These are phyloP conservation scores for Shargacucullia verbasci DNA, from an alignment of 2,888 invertebrate species.

Conservation along the genomic window DNA sequence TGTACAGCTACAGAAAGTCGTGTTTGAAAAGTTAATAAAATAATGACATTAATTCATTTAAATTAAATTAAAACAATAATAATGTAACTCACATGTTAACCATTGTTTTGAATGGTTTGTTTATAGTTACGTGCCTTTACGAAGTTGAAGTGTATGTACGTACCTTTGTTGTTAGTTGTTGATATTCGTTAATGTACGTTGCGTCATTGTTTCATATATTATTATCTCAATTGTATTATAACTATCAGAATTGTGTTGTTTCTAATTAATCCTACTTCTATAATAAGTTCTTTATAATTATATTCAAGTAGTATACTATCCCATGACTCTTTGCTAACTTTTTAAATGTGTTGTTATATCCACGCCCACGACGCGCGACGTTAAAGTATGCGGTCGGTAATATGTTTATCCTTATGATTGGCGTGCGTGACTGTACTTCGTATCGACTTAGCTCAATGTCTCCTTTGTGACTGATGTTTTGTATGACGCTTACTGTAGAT, in stretches of 20 bases:
- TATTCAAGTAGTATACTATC: conserved; percentile 40
- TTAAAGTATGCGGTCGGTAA: conserved; percentile 10
- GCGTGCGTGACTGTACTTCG: conserved; percentile 55
- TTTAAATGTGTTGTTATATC: conserved; percentile 41
- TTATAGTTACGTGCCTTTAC: conserved; percentile 74
- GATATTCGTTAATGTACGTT: conserved; percentile 48
- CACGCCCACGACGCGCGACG: conserved; percentile 12
- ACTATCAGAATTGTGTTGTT: conserved; percentile 29
- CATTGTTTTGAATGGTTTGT: conserved; percentile 68
- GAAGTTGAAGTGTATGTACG: conserved; percentile 53
- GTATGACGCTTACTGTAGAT: conserved; percentile 59
- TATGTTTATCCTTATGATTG: conserved; percentile 30
- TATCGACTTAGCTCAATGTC: conserved; percentile 76
- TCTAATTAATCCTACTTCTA: conserved; percentile 32
- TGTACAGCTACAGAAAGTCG: conserved; percentile 6
- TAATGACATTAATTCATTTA: conserved; percentile 25
- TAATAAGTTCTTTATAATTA: conserved; percentile 46
- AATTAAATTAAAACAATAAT: conserved; percentile 36
- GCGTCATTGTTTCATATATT: conserved; percentile 27
- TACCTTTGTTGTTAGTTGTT: conserved; percentile 65
- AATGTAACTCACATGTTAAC: conserved; percentile 52
- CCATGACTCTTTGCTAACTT: conserved; percentile 36
- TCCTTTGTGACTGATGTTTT: conserved; percentile 71
- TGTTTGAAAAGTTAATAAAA: conserved; percentile 11
- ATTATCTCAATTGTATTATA: conserved; percentile 22